Conservation (phyloP, 2,113 vertebrate genomes). For the Pelmatolapia mariae region DNA sequence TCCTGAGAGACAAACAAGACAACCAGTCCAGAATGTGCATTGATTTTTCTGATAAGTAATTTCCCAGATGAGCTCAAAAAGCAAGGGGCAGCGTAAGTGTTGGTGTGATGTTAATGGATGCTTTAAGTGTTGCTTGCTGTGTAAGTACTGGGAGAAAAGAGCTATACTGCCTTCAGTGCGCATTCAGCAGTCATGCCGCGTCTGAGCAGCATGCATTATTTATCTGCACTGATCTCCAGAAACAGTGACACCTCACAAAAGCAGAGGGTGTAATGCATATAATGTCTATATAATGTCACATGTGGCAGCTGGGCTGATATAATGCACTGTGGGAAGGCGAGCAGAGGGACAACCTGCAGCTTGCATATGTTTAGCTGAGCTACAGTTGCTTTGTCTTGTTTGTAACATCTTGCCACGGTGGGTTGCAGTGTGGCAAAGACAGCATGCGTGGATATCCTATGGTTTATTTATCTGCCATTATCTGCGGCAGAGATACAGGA, state of each 20-base stretch:
- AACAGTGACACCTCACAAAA: conserved; percentile 23
- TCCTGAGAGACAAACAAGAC: neutral
- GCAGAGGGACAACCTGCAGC: neutral
- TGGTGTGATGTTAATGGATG: neutral
- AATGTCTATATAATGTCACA: neutral
- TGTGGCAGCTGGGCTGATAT: neutral
- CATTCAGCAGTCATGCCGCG: conserved; percentile 31
- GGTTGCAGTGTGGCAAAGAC: neutral
- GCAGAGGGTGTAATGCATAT: neutral
- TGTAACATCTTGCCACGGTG: neutral
- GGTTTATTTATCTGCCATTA: conserved; percentile 10
- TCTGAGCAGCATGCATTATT: conserved; percentile 51
- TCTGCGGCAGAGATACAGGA: neutral
- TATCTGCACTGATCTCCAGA: conserved; percentile 45
- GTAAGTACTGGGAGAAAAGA: neutral
- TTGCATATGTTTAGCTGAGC: neutral
- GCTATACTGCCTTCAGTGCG: neutral
- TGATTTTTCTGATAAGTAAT: neutral
- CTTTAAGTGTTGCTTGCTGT: neutral
- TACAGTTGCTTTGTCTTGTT: neutral
- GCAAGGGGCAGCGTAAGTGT: neutral
- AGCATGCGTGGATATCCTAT: neutral
- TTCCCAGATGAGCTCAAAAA: neutral
- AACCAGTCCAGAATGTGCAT: neutral
- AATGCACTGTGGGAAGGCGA: neutral